Conservation (phyloP, 2,113 vertebrate species). For the Aegithalos caudatus region DNA sequence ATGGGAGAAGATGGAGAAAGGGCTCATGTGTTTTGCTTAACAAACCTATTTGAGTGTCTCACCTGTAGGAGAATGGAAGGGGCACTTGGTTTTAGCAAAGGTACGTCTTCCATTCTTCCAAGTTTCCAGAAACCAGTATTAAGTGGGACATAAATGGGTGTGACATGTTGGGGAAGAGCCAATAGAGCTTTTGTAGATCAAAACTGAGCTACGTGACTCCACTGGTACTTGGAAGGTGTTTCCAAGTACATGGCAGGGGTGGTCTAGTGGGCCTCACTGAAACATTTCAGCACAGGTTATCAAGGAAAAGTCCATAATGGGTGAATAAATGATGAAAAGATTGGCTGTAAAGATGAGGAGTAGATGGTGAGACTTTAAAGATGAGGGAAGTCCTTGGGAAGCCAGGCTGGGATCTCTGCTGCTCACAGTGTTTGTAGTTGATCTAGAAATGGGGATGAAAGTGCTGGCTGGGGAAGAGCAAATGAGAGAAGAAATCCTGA, state of each 20-base stretch:
- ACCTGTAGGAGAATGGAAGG: not conserved
- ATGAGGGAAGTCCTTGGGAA: not conserved
- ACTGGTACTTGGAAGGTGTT: not conserved
- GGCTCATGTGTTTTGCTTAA: not conserved
- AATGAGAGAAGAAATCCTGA: not conserved
- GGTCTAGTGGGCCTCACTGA: not conserved
- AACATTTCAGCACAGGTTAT: not conserved
- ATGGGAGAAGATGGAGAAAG: not conserved
- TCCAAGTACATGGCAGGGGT: not conserved
- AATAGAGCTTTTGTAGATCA: not conserved
- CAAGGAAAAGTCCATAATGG: not conserved
- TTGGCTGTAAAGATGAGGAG: not conserved
- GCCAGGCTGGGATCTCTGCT: not conserved
- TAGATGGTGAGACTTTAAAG: not conserved
- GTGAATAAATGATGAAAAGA: not conserved
- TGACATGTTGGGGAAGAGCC: not conserved
- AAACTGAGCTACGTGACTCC: not conserved
- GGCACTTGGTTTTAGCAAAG: not conserved
- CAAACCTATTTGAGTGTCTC: not conserved
- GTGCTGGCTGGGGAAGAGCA: not conserved
- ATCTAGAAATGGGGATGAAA: not conserved
- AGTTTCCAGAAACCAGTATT: not conserved
- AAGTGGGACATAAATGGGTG: not conserved
- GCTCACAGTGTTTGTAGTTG: not conserved
- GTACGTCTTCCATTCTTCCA: accelerated